Evolutionary conservation across 1,140 invertebrate genomes (phyloP).

Genomic region (Calephelis virginiensis): DNA sequence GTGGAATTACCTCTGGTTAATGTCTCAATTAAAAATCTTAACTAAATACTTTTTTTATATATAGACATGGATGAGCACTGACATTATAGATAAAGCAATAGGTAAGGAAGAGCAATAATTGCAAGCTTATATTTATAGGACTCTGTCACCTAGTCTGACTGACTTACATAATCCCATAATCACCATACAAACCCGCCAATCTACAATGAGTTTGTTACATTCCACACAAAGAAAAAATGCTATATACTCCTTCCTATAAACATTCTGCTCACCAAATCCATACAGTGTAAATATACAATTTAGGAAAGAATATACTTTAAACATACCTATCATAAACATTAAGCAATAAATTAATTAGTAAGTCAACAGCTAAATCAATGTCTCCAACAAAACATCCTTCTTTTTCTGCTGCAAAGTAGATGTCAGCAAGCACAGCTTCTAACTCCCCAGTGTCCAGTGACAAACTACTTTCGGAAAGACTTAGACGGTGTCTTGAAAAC

Average conservation of each 20-base stretch:
- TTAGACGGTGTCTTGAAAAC: conserved; percentile 82
- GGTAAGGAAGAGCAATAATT: too few relatives aligned
- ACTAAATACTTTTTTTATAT: too few relatives aligned
- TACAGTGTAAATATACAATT: neutral
- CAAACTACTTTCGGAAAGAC: conserved; percentile 79
- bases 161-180: too few relatives aligned
- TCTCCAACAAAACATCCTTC: conserved; percentile 77
- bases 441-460: conserved; percentile 80
- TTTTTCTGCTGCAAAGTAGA: conserved; percentile 82
- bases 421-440: conserved; percentile 81
- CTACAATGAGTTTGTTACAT: neutral
- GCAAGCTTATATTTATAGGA: too few relatives aligned
- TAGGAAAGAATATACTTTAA: conserved; percentile 17
- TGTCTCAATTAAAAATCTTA: too few relatives aligned
- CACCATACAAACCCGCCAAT: too few relatives aligned
- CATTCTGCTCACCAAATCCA: too few relatives aligned
- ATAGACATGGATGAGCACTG: too few relatives aligned
- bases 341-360: conserved; percentile 81
- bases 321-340: conserved; percentile 83
- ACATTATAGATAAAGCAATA: too few relatives aligned
- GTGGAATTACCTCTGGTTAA: too few relatives aligned
- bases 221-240: neutral
- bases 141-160: too few relatives aligned
- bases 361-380: conserved; percentile 79
- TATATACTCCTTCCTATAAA: too few relatives aligned